These are phyloP conservation scores for Phaenicophaeus curvirostris DNA, from an alignment of 2,797 vertebrate genomes.

Conservation along the genomic window DNA sequence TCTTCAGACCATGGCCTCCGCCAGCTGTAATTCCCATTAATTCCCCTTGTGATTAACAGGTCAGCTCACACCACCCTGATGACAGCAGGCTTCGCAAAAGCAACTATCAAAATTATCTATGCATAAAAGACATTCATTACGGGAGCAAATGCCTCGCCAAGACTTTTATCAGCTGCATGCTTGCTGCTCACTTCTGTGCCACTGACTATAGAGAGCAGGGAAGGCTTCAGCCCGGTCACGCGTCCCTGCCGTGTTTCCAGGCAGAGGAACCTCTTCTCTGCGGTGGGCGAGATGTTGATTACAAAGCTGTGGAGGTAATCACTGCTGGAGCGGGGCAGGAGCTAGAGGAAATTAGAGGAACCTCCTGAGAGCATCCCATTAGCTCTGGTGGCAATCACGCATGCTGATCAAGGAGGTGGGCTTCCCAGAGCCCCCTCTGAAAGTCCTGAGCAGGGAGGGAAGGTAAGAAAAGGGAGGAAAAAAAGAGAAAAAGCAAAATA, in stretches of 20 bases:
- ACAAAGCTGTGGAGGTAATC: slow-evolving; percentile 15
- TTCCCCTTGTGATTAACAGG: slow-evolving; percentile 66
- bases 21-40: slow-evolving; percentile 61
- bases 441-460: neutral
- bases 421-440: neutral
- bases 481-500: neutral
- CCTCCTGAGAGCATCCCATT: neutral
- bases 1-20: neutral
- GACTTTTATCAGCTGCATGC: slow-evolving; percentile 42
- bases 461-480: neutral
- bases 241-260: neutral
- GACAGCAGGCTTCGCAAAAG: slow-evolving; percentile 32
- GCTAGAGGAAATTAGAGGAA: neutral
- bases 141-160: slow-evolving; percentile 3
- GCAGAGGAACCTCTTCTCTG: neutral
- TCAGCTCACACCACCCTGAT: slow-evolving; percentile 56
- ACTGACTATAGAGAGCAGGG: neutral
- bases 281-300: neutral
- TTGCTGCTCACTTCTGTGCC: slow-evolving; percentile 4
- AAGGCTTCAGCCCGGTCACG: neutral
- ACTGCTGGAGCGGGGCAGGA: neutral
- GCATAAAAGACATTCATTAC: slow-evolving; percentile 51
- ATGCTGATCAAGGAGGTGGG: neutral
- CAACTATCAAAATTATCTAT: slow-evolving; percentile 70
- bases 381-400: neutral